Percentiles rank a stretch among this genome's conserved stretches.
Conservation (phyloP, 2,888 invertebrate species). For the Plagodis pulveraria region DNA sequence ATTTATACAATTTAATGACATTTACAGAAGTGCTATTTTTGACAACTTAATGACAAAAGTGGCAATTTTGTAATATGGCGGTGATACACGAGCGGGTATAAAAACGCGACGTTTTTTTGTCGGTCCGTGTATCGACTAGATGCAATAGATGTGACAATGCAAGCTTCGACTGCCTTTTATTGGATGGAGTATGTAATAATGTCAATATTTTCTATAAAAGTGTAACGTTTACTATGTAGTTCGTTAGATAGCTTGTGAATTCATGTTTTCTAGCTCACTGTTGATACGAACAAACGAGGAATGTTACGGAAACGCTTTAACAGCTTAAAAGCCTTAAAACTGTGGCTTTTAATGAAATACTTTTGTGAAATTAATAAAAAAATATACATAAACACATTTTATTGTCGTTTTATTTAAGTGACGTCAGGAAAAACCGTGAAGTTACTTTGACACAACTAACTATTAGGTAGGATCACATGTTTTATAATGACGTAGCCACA, state of each 20-base stretch:
- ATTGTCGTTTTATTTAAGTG: slow-evolving; percentile 34
- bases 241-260: slow-evolving; percentile 76
- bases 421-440: too few relatives aligned
- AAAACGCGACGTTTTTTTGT: slow-evolving; percentile 10
- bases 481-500: too few relatives aligned
- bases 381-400: slow-evolving; percentile 65
- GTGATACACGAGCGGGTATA: slow-evolving; percentile 10
- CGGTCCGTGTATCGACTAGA: slow-evolving; percentile 37
- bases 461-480: too few relatives aligned
- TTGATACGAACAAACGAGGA: slow-evolving; percentile 49
- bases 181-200: slow-evolving; percentile 56
- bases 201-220: slow-evolving; percentile 80
- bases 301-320: slow-evolving; percentile 63
- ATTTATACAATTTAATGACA: slow-evolving; percentile 65
- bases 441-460: too few relatives aligned
- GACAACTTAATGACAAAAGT: slow-evolving; percentile 3
- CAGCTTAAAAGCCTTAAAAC: slow-evolving; percentile 83
- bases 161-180: slow-evolving; percentile 76
- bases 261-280: slow-evolving; percentile 72
- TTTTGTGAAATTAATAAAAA: slow-evolving; percentile 85
- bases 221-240: slow-evolving; percentile 75
- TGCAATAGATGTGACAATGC: slow-evolving; percentile 66
- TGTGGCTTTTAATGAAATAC: slow-evolving; percentile 82
- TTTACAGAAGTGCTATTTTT: slow-evolving; percentile 28
- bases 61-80: slow-evolving; percentile 13